phyloP scores from a whole-genome alignment of 1,140 invertebrate genomes.

The Aphidius gifuensis region DNA sequence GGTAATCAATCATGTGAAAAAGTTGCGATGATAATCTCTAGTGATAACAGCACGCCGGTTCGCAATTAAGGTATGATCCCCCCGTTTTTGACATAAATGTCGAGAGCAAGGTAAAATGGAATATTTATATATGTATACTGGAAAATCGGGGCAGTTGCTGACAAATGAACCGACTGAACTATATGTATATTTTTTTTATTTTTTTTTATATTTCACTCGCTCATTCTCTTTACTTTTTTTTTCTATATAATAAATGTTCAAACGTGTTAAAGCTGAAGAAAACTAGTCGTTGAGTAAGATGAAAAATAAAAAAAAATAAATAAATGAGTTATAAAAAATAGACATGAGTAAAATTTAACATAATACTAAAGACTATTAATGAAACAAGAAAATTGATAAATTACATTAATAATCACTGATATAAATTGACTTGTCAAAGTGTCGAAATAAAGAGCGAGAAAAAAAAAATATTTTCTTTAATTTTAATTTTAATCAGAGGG shows the following conservation, averaged over 20 bases:
- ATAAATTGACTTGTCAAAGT: too few relatives aligned
- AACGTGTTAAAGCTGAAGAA: background rate
- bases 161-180: conserved; percentile 18
- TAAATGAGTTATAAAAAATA: conserved; percentile 1
- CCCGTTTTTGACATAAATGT: conserved; percentile 15
- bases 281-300: conserved; percentile 6
- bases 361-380: too few relatives aligned
- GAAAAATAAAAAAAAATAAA: background rate
- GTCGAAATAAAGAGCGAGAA: too few relatives aligned
- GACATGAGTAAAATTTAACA: too few relatives aligned
- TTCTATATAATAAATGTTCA: conserved; percentile 28
- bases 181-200: background rate
- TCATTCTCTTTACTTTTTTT: conserved; percentile 9
- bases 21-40: conserved; percentile 12
- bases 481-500: too few relatives aligned
- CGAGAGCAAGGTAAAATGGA: background rate
- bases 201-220: too few relatives aligned
- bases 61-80: background rate
- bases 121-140: conserved; percentile 13
- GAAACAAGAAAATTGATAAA: too few relatives aligned
- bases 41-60: conserved; percentile 2
- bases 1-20: conserved; percentile 9
- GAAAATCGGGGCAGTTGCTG: conserved; percentile 1
- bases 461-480: too few relatives aligned
- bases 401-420: too few relatives aligned